phyloP scores from a whole-genome alignment of 1,140 invertebrate genomes.

The Pteromalus puparum region DNA sequence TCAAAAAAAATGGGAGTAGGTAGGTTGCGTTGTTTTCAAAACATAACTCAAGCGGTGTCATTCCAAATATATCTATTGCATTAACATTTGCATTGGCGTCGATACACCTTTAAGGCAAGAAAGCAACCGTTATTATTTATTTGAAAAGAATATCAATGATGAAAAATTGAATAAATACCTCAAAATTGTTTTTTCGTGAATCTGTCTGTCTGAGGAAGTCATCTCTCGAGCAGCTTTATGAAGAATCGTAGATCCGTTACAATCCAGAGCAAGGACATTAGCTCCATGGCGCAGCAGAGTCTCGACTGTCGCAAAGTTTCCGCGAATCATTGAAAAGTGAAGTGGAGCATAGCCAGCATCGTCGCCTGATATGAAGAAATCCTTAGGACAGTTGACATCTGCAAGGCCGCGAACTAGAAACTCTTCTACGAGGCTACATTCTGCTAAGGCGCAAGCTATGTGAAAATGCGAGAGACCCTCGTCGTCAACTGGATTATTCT shows the following conservation, averaged over 20 bases:
- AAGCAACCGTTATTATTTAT: not conserved
- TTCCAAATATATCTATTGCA: not conserved
- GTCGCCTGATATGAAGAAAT: not conserved
- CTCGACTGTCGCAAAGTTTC: not conserved
- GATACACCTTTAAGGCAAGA: too few species aligned
- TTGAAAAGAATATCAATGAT: not conserved
- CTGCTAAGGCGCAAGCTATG: not conserved
- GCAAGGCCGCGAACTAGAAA: not conserved
- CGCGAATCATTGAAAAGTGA: not conserved
- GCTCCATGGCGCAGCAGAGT: not conserved
- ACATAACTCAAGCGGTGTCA: not conserved
- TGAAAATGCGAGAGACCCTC: constrained; percentile 4
- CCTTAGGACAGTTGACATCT: not conserved
- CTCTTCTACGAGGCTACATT: not conserved
- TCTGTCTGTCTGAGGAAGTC: too few species aligned
- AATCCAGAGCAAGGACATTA: not conserved
- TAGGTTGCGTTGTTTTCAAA: not conserved
- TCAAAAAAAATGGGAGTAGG: not conserved
- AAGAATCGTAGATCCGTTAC: not conserved
- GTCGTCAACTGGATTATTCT: not conserved
- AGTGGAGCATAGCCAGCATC: not conserved
- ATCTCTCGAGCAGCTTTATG: too few species aligned
- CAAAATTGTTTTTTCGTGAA: not conserved
- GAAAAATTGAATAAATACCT: not conserved
- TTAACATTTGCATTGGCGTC: not conserved